Evolutionary conservation across 2,113 vertebrate species (phyloP).

Genomic region (Bufo gargarizans): DNA sequence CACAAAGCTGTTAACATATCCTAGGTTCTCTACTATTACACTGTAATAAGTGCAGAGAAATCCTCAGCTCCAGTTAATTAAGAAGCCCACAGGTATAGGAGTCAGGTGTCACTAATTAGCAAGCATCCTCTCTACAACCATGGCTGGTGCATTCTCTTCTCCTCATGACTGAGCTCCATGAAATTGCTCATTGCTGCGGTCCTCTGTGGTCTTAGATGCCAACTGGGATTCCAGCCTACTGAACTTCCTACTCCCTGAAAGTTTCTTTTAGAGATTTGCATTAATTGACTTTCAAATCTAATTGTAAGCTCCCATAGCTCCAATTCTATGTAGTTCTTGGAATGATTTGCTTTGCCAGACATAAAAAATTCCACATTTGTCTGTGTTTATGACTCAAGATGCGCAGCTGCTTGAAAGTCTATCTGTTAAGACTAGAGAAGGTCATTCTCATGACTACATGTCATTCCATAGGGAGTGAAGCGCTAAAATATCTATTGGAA

Average conservation of each 20-base stretch:
- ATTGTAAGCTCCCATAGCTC: not conserved
- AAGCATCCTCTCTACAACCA: not conserved
- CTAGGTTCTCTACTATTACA: not conserved
- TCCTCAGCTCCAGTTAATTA: constrained; percentile 27
- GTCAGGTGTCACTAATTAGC: constrained; percentile 47
- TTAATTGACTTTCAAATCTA: constrained; percentile 5
- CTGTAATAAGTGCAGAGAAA: constrained; percentile 16
- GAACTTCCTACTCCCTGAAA: constrained; percentile 27
- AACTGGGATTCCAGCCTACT: constrained; percentile 12
- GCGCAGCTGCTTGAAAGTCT: not conserved
- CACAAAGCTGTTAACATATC: not conserved
- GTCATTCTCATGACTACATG: not conserved
- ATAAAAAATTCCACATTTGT: not conserved
- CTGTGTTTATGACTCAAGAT: not conserved
- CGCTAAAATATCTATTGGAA: too few relatives aligned
- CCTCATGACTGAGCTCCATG: not conserved
- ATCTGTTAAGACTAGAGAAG: not conserved
- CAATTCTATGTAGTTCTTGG: not conserved
- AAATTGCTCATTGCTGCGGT: constrained; percentile 15
- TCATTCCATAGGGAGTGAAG: too few relatives aligned
- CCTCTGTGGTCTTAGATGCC: not conserved
- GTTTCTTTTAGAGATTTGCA: constrained; percentile 24
- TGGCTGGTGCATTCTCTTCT: not conserved
- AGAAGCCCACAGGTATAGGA: constrained; percentile 28
- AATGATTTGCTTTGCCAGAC: not conserved